Evolutionary conservation across 2,797 vertebrate genomes (phyloP), one percentile per base, ranked within the genome.

Genomic region (Cirrhinus mrigala): DNA sequence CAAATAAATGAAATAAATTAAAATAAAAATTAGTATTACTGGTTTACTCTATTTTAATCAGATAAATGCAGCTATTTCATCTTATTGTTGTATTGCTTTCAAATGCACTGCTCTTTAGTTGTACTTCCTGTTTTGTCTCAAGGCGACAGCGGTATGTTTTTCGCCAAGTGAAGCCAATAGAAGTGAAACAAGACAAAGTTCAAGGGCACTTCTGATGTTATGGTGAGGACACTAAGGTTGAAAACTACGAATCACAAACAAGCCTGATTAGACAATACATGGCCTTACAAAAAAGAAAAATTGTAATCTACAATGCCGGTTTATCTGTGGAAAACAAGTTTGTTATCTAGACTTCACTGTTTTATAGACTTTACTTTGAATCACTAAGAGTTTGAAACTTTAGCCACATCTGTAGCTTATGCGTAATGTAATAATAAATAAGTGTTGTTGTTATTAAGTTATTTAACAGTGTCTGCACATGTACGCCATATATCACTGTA

Each of bases 131-230:
- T 50, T 85, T 71, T 27, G 44, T 80, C 52, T 79, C 3, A 50
- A 79, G 66, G 69, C 16, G 29, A 76, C 62, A 22, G 18, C 5
- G 8, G 6, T 48, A 12, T 78, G 48, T 85, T 82, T 70, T 82
- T 79, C n/a, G 24, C 60, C 24, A n/a, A 58, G 6, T 20, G 37
- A 10, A 60, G 70, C 15, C 29, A 64, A 27, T n/a, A 27, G 8
- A 85, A 73, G 33, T 52, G 54, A 66, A 80, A 40, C 54, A 52
- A 62, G 77, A 29, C 29, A 85, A 80, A 29, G 77, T 80, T 80
- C 77, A 85, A 52, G 77, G 77, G 68, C 58, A 64, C 33, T 50
- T 79, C 22, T 85, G 54, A 64, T 85, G 82, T 84, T 66, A 33
- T 84, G 54, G 83, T 58, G 50, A 29, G 7, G 18, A 66, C 15